Percentiles rank a stretch among this genome's conserved stretches.
phyloP scores from a whole-genome alignment of 2,888 invertebrate genomes.

The Vannuccia rotundouncinata region DNA sequence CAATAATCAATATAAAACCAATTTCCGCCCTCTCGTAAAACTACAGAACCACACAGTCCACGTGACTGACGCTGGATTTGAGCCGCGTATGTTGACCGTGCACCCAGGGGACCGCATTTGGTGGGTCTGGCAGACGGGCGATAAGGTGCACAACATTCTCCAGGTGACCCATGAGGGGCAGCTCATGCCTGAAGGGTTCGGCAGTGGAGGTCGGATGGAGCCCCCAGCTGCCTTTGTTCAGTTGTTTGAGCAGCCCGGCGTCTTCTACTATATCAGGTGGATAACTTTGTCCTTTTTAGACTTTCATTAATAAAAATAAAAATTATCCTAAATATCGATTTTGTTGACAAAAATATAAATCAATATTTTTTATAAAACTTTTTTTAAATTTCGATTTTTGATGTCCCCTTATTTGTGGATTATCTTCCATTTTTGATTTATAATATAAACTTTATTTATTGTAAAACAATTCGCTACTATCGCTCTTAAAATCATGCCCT shows the following conservation, averaged over 20 bases:
- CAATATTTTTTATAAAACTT: slow-evolving; percentile 25
- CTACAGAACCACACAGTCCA: slow-evolving; percentile 54
- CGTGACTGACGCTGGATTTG: slow-evolving; percentile 54
- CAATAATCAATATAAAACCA: neutral
- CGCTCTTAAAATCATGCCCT: too few relatives aligned
- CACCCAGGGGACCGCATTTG: slow-evolving; percentile 55
- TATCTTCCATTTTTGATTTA: too few relatives aligned
- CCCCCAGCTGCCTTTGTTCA: slow-evolving; percentile 55
- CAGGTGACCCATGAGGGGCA: slow-evolving; percentile 55
- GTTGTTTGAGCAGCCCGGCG: slow-evolving; percentile 51
- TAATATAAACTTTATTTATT: too few relatives aligned
- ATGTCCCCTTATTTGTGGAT: too few relatives aligned
- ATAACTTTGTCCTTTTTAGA: neutral
- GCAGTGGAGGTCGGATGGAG: slow-evolving; percentile 52
- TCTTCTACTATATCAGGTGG: slow-evolving; percentile 53
- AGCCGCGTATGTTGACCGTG: slow-evolving; percentile 54
- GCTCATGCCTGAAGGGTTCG: slow-evolving; percentile 51
- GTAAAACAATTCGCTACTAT: too few relatives aligned
- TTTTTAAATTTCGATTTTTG: neutral
- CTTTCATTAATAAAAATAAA: too few relatives aligned
- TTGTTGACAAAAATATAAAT: too few relatives aligned
- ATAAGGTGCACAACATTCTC: slow-evolving; percentile 53
- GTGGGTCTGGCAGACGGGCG: slow-evolving; percentile 57
- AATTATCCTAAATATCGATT: too few relatives aligned
- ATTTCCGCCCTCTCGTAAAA: neutral